These are phyloP conservation scores for Trichacis sp. DNA, from an alignment of 2,888 invertebrate species.

Conservation along the genomic window DNA sequence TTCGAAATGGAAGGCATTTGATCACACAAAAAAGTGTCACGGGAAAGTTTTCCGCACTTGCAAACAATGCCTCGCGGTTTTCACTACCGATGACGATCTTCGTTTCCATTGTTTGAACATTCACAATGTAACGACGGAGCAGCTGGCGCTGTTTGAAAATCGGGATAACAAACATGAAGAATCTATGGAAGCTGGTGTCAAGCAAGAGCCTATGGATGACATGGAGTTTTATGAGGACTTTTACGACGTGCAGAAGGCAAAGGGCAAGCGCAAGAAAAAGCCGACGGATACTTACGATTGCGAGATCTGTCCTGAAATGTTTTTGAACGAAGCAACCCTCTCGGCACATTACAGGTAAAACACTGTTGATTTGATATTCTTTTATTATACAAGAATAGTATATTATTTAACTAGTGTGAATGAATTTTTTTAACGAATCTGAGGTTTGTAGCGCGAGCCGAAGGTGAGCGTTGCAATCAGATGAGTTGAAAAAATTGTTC, in stretches of 20 bases:
- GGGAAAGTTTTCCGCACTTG: constrained; percentile 73
- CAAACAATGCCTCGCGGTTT: constrained; percentile 74
- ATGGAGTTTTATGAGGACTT: constrained; percentile 57
- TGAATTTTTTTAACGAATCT: too few relatives aligned
- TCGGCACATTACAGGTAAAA: constrained; percentile 56
- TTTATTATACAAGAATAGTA: too few relatives aligned
- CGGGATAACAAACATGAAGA: constrained; percentile 45
- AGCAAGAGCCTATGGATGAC: constrained; percentile 64
- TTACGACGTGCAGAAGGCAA: constrained; percentile 44
- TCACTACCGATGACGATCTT: constrained; percentile 71
- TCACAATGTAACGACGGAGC: constrained; percentile 66
- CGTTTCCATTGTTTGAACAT: constrained; percentile 69
- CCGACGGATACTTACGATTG: constrained; percentile 61
- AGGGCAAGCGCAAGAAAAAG: constrained; percentile 54
- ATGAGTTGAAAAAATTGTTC: too few relatives aligned
- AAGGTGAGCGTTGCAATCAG: too few relatives aligned
- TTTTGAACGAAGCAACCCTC: constrained; percentile 58
- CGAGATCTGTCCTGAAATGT: constrained; percentile 65
- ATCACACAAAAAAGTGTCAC: constrained; percentile 74
- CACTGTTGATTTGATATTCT: too few relatives aligned
- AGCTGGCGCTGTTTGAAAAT: constrained; percentile 60
- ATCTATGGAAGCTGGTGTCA: constrained; percentile 52
- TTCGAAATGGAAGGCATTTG: constrained; percentile 73
- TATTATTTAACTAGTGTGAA: too few relatives aligned
- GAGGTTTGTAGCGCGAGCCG: too few relatives aligned